A percentile compares a stretch with the other conserved stretches of the same genome.
phyloP scores from a whole-genome alignment of 2,113 vertebrate genomes.

The Melanerpes formicivorus region DNA sequence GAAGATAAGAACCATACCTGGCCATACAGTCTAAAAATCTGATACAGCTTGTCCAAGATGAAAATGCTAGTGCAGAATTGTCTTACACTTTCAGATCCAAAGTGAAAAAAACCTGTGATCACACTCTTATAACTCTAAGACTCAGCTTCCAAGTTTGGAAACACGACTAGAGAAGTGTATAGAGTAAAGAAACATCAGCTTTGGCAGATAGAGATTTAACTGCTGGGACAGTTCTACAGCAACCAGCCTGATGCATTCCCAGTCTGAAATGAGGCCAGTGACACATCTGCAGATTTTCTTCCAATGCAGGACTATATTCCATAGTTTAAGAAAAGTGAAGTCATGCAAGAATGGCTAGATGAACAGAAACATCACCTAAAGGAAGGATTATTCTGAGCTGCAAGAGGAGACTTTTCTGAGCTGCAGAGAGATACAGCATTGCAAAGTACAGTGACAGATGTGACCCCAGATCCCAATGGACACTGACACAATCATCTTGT shows the following conservation, averaged over 20 bases:
- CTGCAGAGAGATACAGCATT: neutral
- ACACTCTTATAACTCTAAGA: neutral
- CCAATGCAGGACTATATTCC: neutral
- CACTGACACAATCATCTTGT: neutral
- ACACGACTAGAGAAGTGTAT: neutral
- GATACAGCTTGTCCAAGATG: neutral
- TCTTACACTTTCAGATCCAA: neutral
- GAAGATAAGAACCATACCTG: neutral
- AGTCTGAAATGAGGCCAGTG: neutral
- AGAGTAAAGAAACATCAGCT: slow-evolving; percentile 12
- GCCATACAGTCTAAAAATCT: neutral
- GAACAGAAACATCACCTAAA: slow-evolving; percentile 6
- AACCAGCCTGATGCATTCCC: neutral
- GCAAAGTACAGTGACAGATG: neutral
- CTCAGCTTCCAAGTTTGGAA: neutral
- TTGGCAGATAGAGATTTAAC: neutral
- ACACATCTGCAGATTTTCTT: neutral
- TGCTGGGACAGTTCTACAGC: neutral
- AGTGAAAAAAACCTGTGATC: neutral
- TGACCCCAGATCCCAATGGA: neutral
- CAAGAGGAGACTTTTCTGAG: neutral
- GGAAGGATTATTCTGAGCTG: neutral
- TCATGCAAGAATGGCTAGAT: neutral
- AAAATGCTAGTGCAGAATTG: neutral
- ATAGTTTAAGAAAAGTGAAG: slow-evolving; percentile 2